Base-by-base conservation (phyloP, 1,140 invertebrate genomes). In the Prorops nasuta region DNA sequence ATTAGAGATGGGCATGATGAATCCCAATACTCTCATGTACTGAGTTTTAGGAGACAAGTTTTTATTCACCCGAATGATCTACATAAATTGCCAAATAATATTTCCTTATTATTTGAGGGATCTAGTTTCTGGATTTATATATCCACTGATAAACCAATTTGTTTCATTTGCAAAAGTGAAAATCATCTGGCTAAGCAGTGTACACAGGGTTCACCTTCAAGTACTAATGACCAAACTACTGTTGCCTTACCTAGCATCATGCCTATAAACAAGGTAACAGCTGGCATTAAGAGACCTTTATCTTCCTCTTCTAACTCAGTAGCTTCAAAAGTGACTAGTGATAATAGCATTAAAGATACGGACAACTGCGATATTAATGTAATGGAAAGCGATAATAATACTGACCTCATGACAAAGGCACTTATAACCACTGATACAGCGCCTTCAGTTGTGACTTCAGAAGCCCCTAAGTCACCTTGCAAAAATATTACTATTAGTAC, bases 61-160 rank as follows among this genome's bases (percentile, higher is more conserved):
- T 44, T 35, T 15, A 45, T 45, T 12, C 10, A 20, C 2, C 44
- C 44, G 2, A 32, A 45, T 12, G 44, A 45, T 31, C 17, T 16
- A 17, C 8, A n/a, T 14, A 49, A 49, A 20, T 24, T 49, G 1
- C 39, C 48, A 2, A 21, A 28, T 2, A 9, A 24, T 8, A 14
- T 52, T 2, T 31, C 34, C 14, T 18, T 51, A 8, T 3, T 3
- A 1, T 52, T 3, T 17, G 39, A 52, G 6, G 21, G 17, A 14
- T 46, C 44, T 8, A 36, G 34, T 10, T 52, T 42, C 17, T 49
- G 37, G 37, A 47, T 52, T 1, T 34, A 42, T 16, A 20, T 42
- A 22, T 36, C 38, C 2, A 45, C 28, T 7, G 50, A 52, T 18
- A 12, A 17, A 17, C 12, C 40, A 8, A 41, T 16, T 1, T 52